Evolutionary conservation across 2,888 invertebrate genomes (phyloP), one percentile per base, ranked within the genome.

Genomic region (Phrixothrix hirtus): DNA sequence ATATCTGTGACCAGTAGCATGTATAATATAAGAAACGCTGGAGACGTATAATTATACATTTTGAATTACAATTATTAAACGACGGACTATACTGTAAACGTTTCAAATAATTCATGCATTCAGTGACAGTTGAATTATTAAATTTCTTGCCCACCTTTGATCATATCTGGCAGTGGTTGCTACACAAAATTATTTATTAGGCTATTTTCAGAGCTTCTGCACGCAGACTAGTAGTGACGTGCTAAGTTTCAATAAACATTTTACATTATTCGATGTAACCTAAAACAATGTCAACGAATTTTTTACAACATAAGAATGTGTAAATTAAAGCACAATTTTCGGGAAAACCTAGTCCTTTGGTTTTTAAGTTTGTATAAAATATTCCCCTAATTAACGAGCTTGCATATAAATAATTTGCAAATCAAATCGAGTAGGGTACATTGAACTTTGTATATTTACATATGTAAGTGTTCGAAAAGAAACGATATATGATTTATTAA

Each of bases 61-160:
- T 73, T 68, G 69, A 74, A 75, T 75, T 71, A 75, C 72, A 72
- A 74, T 74, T 70, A 74, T 74, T 74, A 74, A 72, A 67, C 71
- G 64, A 65, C 61, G 66, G 67, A 66, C 65, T 64, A 65, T 69
- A 68, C 67, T 63, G 51, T 47, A 55, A 51, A 47, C 51, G 47
- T 46, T 45, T 46, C 29, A 36, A 50, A 51, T 63, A 60, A 63
- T 63, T 63, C 63, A 63, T 63, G 59, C 59, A 60, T 58, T 55
- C 57, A 61, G 60, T 59, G 62, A 59, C 60, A 62, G 60, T 59
- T 58, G 62, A 57, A 57, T 61, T 62, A 62, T 62, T 62, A 47
- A 55, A 51, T 43, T 47, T 27, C 43, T 51, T 35, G 32, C 43
- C 55, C 43, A 51, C 55, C 51, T 55, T 55, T 55, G 55, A 55